These are phyloP conservation scores for Rhincodon typus DNA, from an alignment of 2,797 vertebrate species.

Conservation along the genomic window DNA sequence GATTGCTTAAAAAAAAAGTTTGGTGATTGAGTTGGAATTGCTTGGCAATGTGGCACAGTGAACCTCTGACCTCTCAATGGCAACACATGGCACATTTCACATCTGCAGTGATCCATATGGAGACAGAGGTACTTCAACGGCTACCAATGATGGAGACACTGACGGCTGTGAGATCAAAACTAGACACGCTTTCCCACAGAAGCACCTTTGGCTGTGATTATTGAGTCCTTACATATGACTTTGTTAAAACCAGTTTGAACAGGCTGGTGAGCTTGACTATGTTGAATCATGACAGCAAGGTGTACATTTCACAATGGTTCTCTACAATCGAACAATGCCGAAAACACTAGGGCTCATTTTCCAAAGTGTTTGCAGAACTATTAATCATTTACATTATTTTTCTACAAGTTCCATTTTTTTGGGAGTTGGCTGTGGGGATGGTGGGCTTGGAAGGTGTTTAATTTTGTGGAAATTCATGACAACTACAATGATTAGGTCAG, in stretches of 20 bases:
- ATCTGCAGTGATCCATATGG: not conserved
- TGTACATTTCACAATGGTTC: not conserved
- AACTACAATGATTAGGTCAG: not conserved
- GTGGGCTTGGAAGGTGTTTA: not conserved
- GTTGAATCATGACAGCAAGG: not conserved
- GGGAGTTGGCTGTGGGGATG: no score
- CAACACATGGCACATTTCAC: not conserved
- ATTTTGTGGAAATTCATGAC: not conserved
- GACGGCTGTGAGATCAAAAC: not conserved
- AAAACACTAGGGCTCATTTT: not conserved
- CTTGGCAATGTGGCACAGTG: not conserved
- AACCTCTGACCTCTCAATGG: not conserved
- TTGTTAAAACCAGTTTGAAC: not conserved
- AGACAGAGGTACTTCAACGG: not conserved
- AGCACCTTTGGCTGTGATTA: not conserved
- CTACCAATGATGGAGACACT: not conserved
- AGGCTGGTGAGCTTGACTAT: not conserved
- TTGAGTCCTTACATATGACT: not conserved
- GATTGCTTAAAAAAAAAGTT: not conserved
- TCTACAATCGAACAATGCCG: not conserved
- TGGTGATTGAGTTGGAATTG: not conserved
- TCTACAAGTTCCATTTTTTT: not conserved
- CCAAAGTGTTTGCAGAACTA: not conserved
- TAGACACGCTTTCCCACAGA: not conserved
- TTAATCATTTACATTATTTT: not conserved